Evolutionary conservation across 2,888 invertebrate species (phyloP), one percentile per base, ranked within the genome.

Genomic region (Artemia sinica): DNA sequence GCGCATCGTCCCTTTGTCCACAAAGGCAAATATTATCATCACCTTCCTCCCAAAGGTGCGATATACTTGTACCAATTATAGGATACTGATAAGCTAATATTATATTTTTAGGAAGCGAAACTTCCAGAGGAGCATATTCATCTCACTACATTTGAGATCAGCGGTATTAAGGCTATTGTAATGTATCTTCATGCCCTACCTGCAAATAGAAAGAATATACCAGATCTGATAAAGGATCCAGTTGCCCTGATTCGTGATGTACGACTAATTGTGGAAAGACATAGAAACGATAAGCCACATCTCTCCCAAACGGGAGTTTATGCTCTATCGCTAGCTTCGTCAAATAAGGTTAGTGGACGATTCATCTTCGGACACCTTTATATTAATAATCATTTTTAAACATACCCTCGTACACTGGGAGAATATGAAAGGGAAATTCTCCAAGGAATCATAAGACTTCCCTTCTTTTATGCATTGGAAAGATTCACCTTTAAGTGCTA

Each of bases 121-220:
- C 58, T 10, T 10, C 58, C 58, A 14, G 63, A 69, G 18, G 67
- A 74, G 71, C 75, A 76, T 72, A 72, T 76, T 48, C 77, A 78
- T 68, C 72, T 78, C 49, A 77, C 77, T 49, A 74, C 74, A 48
- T 79, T 85, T 82, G 81, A 81, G 72, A 75, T 80, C 28, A 77
- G 79, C 71, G 81, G 81, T 8, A 75, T 81, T 51, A 80, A 80
- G 74, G 89, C 90, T 68, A 90, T 96, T 73, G 89, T 94, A 28
- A 86, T 90, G 83, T 94, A 91, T 80, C 81, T 96, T 18, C 91
- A 92, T 76, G 87, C 88, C 76, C 80, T 95, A 75, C 91, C 95
- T 13, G 85, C 88, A 0, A 88, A 88, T 71, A 90, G 91, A 76
- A 92, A 92, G 78, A 90, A 88, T 70, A 89, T 96, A 50, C 96